These are phyloP conservation scores for Pegoplata infirma DNA, from an alignment of 2,888 invertebrate genomes.

Conservation along the genomic window DNA sequence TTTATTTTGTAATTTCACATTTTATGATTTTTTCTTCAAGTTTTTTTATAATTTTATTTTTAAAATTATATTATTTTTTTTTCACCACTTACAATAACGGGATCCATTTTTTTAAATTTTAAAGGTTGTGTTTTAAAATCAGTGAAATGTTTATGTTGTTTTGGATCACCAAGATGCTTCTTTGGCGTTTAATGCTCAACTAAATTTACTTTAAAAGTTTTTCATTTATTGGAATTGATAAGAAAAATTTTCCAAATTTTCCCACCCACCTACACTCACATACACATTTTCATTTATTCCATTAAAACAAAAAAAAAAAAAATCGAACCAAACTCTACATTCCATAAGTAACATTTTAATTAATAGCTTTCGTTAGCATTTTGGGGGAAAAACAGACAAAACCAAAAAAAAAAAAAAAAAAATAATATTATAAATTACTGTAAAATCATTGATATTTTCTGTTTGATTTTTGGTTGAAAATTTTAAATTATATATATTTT, in stretches of 20 bases:
- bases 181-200: conserved; percentile 66
- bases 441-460: conserved; percentile 66
- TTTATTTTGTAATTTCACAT: too few species aligned
- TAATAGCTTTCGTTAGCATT: conserved; percentile 69
- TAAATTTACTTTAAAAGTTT: conserved; percentile 56
- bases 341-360: conserved; percentile 72
- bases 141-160: conserved; percentile 29
- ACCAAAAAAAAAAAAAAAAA: conserved; percentile 36
- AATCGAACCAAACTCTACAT: conserved; percentile 57
- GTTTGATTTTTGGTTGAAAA: neutral
- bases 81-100: conserved; percentile 69
- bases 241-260: conserved; percentile 60
- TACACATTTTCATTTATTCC: neutral
- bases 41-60: neutral
- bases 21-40: neutral
- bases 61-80: neutral
- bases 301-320: too few species aligned
- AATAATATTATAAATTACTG: conserved; percentile 68
- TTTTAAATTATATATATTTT: neutral
- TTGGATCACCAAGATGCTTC: conserved; percentile 71
- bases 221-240: conserved; percentile 40
- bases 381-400: too few species aligned
- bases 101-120: conserved; percentile 65
- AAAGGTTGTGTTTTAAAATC: conserved; percentile 47
- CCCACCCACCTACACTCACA: conserved; percentile 19